Base-by-base conservation (phyloP, 2,113 vertebrate species). In the Pseudonaja textilis region DNA sequence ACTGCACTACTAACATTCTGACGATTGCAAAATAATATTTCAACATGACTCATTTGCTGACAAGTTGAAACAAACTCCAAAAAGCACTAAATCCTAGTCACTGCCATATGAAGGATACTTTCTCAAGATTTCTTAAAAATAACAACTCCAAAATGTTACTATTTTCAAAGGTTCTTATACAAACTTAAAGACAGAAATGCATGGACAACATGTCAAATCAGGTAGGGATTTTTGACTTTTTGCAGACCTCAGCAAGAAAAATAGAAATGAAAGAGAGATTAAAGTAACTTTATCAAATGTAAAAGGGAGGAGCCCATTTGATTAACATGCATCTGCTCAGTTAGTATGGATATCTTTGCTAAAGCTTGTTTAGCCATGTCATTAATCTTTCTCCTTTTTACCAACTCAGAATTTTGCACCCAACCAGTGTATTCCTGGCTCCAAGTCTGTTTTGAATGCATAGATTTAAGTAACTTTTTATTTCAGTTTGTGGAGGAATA, bases 1-100 rank as follows among this genome's bases (percentile, higher is more conserved):
- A 26, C 42, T 95, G 55, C 90, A 93, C 96, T 90, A 93, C 94
- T 95, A 95, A 96, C 94, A 95, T 94, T 95, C 89, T 93, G 93
- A 95, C 94, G 42, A 93, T 94, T 95, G 90, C 92, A 94, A 90
- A 93, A 94, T 90, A 42, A 92, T 81, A 50, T 94, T 11, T 0
- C 93, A 94, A 89, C 94, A 61, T 96, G 93, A 96, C 91, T 97
- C 93, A 97, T 0, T 86, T 18, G 34, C n/a, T 93, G 92, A 94
- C 94, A 97, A 97, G 93, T 95, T 97, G 92, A 96, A 97, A 94
- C 96, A 96, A 87, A 92, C 55, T 86, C 87, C 94, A 52, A n/a
- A 95, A 85, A 61, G 47, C 57, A 50, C 85, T 87, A 6, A 91
- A 94, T 93, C 14, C 45, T 95, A 88, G 87, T n/a, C 94, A 26